A percentile compares a stretch with the other conserved stretches of the same genome.
Conservation (phyloP, 2,888 invertebrate species). For the Acronicta aceris region DNA sequence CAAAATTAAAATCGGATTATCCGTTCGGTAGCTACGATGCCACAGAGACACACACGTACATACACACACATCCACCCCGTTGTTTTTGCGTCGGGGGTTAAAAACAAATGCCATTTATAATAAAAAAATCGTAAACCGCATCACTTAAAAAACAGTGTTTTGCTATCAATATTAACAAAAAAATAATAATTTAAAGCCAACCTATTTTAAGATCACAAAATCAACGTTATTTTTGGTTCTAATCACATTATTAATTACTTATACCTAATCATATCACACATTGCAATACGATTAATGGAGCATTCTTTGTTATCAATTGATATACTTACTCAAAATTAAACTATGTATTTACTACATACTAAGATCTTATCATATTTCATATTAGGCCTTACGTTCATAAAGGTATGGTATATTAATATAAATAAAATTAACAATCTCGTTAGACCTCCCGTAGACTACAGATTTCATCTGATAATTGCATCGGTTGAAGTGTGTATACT, state of each 20-base stretch:
- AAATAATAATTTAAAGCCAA: constrained; percentile 32
- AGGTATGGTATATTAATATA: neutral
- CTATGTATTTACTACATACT: constrained; percentile 4
- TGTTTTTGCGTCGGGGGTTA: too few species aligned
- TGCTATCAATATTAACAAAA: neutral
- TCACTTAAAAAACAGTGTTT: neutral
- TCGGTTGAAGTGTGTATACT: too few species aligned
- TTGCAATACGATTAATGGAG: constrained; percentile 21
- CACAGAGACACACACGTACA: too few species aligned
- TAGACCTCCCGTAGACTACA: neutral
- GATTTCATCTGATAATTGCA: too few species aligned
- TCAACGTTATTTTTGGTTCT: constrained; percentile 49
- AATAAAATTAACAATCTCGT: too few species aligned
- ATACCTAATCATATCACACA: constrained; percentile 37
- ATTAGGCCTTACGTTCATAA: neutral
- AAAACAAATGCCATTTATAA: too few species aligned
- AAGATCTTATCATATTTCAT: constrained; percentile 8
- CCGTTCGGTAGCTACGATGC: too few species aligned
- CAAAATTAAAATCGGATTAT: too few species aligned
- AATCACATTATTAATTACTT: constrained; percentile 37
- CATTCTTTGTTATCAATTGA: constrained; percentile 8
- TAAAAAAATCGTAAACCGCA: neutral
- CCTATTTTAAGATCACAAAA: constrained; percentile 31
- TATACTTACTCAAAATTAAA: constrained; percentile 5
- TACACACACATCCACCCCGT: too few species aligned